phyloP scores from a whole-genome alignment of 2,113 vertebrate species.

The Lepus europaeus region DNA sequence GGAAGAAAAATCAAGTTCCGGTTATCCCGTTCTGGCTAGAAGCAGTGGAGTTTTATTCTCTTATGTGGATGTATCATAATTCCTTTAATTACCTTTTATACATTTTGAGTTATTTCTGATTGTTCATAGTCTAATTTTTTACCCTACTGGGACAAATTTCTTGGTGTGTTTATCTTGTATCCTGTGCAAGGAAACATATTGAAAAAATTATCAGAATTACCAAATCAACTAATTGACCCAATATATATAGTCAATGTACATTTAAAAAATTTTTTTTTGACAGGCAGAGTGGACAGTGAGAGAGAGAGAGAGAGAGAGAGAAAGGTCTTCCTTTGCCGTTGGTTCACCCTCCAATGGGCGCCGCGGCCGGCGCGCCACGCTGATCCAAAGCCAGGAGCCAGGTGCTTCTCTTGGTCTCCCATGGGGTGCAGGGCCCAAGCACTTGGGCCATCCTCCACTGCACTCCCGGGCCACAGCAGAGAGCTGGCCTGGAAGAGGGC shows the following conservation, averaged over 20 bases:
- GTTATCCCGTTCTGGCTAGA: not conserved
- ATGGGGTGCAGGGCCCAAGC: too few relatives aligned
- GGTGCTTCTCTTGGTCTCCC: too few relatives aligned
- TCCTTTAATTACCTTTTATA: slow-evolving; percentile 19
- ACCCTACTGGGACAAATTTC: not conserved
- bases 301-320: too few relatives aligned
- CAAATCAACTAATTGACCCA: not conserved
- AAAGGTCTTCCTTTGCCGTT: too few relatives aligned
- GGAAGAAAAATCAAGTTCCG: not conserved
- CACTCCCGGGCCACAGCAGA: too few relatives aligned
- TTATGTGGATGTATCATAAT: not conserved
- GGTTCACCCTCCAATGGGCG: too few relatives aligned
- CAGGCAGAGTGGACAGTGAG: too few relatives aligned
- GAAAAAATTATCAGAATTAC: slow-evolving; percentile 50
- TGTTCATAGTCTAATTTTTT: slow-evolving; percentile 21
- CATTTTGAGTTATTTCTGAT: slow-evolving; percentile 6
- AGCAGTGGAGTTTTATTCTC: slow-evolving; percentile 2
- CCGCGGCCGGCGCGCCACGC: too few relatives aligned
- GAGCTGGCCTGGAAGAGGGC: too few relatives aligned
- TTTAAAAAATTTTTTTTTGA: too few relatives aligned
- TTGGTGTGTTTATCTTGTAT: slow-evolving; percentile 35
- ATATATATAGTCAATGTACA: not conserved
- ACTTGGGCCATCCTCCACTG: too few relatives aligned
- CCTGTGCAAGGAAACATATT: not conserved
- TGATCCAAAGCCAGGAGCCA: too few relatives aligned